Evolutionary conservation across 2,888 invertebrate genomes (phyloP), one percentile per base, ranked within the genome.

Genomic region (Eurytoma adleriae): DNA sequence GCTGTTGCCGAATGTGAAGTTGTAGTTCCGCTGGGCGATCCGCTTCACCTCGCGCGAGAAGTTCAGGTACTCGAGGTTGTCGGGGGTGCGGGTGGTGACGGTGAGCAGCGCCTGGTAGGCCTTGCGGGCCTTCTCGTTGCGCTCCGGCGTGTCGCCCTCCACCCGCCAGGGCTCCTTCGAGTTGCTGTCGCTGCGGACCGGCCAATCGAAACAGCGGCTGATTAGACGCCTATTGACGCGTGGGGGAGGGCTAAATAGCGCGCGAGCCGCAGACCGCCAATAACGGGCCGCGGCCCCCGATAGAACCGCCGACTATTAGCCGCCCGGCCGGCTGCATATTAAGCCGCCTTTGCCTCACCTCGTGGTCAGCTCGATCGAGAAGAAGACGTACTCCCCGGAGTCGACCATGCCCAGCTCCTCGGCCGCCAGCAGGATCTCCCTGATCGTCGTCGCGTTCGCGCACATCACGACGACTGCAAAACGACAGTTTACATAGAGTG

Each of bases 371-470:
- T 99, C 98, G 87, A 99, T 97, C 91, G 98, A 99, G 92, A 99
- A 97, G 93, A 99, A 98, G 73, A 98, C 97, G 91, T 99, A 99
- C 92, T 99, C 99, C 10, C 99, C 99, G 80, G 96, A 96, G 78
- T 96, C 95, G 84, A 98, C 96, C 97, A 99, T 99, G 86, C 97
- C 96, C 83, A 99, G 93, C 84, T 97, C 96, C 86, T 98, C 96
- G 1, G 99, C 99, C 10, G 97, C 97, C 86, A 99, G 91, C 93
- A 99, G 94, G 85, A 99, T 97, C 89, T 98, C 95, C 76, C 99
- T 93, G 66, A 99, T 96, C 2, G 96, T 96, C 83, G 94, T 94
- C 0, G 96, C 96, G 86, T 96, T 97, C 0, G 98, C 98, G 89
- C 99, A 99, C 88, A 99, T 94, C 84, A 98, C 96, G 85, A 99